Conservation (phyloP, 2,888 invertebrate genomes). For the Ochropacha duplaris region DNA sequence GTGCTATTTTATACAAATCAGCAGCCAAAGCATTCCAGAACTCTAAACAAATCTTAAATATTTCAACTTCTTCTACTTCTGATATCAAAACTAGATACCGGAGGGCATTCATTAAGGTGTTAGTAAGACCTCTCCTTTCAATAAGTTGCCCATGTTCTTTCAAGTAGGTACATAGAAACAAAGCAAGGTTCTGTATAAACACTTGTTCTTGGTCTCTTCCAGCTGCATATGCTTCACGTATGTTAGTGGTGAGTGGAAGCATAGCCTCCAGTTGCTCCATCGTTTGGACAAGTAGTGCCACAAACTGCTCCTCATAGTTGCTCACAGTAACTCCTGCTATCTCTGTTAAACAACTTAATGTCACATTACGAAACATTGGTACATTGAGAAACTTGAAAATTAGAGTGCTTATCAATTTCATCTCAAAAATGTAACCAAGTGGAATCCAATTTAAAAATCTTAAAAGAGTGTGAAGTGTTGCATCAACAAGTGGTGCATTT, state of each 20-base stretch:
- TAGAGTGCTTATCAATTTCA: slow-evolving; percentile 96
- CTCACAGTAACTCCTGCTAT: slow-evolving; percentile 95
- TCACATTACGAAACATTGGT: slow-evolving; percentile 98
- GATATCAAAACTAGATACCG: slow-evolving; percentile 96
- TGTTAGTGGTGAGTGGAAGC: slow-evolving; percentile 95
- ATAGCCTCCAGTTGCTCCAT: slow-evolving; percentile 96
- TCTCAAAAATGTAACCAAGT: slow-evolving; percentile 99
- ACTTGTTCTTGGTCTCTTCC: slow-evolving; percentile 99
- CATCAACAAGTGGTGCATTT: slow-evolving; percentile 97
- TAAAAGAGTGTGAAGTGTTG: slow-evolving; percentile 97
- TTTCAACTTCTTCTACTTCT: slow-evolving; percentile 99
- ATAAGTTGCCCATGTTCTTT: slow-evolving; percentile 97
- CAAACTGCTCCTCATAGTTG: slow-evolving; percentile 96
- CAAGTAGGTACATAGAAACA: slow-evolving; percentile 98
- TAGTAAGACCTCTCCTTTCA: slow-evolving; percentile 90
- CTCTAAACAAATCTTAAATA: slow-evolving; percentile 99
- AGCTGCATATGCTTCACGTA: slow-evolving; percentile 95
- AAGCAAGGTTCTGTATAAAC: slow-evolving; percentile 98
- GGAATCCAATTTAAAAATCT: slow-evolving; percentile 99
- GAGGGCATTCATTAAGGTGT: slow-evolving; percentile 91
- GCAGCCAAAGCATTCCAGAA: slow-evolving; percentile 98
- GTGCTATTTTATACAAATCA: slow-evolving; percentile 95
- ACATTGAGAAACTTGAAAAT: slow-evolving; percentile 98
- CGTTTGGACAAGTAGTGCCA: slow-evolving; percentile 94
- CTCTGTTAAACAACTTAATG: slow-evolving; percentile 98